Evolutionary conservation across 2,113 vertebrate genomes (phyloP), one percentile per base, ranked within the genome.

Genomic region (Callithrix jacchus): DNA sequence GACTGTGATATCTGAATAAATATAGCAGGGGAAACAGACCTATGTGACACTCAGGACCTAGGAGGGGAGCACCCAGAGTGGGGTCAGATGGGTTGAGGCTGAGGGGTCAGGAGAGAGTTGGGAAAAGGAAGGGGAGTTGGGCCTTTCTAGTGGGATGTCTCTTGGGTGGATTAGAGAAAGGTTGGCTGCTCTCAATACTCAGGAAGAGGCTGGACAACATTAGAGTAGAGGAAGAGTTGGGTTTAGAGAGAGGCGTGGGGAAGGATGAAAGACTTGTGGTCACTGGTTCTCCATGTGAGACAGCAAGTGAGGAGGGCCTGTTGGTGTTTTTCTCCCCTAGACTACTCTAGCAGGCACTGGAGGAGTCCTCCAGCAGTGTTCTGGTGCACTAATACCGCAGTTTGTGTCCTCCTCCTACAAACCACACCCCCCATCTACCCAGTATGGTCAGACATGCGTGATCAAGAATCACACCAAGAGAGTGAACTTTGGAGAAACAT

Each of bases 41-140:
- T 21, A 0, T 21, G 11, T 7, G 27, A 35, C 6, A 5, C 35
- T 54, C 27, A 47, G 14, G 74, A 45, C 45, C 30, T 17, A 0
- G 30, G 52, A 81, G n/a, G 52, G 7, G 3, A 27, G 20, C n/a
- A 81, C n/a, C 49, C 14, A 37, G 49, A 5, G 16, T 25, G 40
- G n/a, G 20, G 52, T 25, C 35, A 61, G 71, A 23, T 37, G 45
- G 74, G 5, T 35, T 9, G 25, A 23, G 76, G 14, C 18, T 2
- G 32, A 47, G 37, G 11, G 66, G 1, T 27, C 32, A 61, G 40
- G 32, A 83, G 8, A 58, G 68, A 61, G 13, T 61, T 68, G 52
- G 52, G 23, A 8, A 23, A 56, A 25, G 64, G 45, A 49, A 64
- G 7, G 30, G 32, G 32, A 86, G 20, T 42, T 42, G 10, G 52